Evolutionary conservation across 2,888 invertebrate genomes (phyloP).

Genomic region (Cheilosia vulpina): DNA sequence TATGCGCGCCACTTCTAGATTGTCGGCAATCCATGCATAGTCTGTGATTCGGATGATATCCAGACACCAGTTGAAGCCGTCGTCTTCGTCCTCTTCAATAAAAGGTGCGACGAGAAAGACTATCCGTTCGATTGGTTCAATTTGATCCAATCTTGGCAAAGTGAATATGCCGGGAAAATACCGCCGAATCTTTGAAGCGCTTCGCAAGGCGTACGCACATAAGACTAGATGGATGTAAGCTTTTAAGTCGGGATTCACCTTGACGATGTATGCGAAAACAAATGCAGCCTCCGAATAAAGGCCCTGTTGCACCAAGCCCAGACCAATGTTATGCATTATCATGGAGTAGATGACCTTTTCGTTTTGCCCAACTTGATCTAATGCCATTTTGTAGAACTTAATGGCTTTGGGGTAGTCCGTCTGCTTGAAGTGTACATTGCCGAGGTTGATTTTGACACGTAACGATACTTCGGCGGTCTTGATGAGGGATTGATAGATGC

Average conservation of each 20-base stretch:
- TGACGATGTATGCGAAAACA: slow-evolving; percentile 52
- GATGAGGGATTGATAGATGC: slow-evolving; percentile 49
- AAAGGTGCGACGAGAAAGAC: slow-evolving; percentile 49
- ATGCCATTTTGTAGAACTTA: slow-evolving; percentile 67
- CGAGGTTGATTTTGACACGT: slow-evolving; percentile 67
- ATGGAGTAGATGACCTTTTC: slow-evolving; percentile 41
- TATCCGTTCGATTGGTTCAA: slow-evolving; percentile 49
- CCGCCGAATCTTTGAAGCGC: slow-evolving; percentile 21
- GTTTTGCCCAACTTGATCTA: slow-evolving; percentile 68
- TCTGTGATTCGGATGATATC: slow-evolving; percentile 57
- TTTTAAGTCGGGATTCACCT: slow-evolving; percentile 48
- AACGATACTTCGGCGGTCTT: slow-evolving; percentile 46
- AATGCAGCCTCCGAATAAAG: slow-evolving; percentile 50
- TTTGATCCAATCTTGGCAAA: slow-evolving; percentile 24
- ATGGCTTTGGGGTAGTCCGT: slow-evolving; percentile 44
- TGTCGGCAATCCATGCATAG: slow-evolving; percentile 62
- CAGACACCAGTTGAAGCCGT: slow-evolving; percentile 64
- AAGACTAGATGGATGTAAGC: slow-evolving; percentile 49
- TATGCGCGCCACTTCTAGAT: slow-evolving; percentile 54
- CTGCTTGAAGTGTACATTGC: slow-evolving; percentile 65
- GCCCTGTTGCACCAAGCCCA: slow-evolving; percentile 55
- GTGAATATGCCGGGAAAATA: slow-evolving; percentile 39
- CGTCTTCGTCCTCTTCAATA: slow-evolving; percentile 36
- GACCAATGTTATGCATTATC: slow-evolving; percentile 68
- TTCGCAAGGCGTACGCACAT: slow-evolving; percentile 32